Evolutionary conservation across 2,888 invertebrate species (phyloP), one percentile per base, ranked within the genome.

Genomic region (Sepioteuthis lessoniana): DNA sequence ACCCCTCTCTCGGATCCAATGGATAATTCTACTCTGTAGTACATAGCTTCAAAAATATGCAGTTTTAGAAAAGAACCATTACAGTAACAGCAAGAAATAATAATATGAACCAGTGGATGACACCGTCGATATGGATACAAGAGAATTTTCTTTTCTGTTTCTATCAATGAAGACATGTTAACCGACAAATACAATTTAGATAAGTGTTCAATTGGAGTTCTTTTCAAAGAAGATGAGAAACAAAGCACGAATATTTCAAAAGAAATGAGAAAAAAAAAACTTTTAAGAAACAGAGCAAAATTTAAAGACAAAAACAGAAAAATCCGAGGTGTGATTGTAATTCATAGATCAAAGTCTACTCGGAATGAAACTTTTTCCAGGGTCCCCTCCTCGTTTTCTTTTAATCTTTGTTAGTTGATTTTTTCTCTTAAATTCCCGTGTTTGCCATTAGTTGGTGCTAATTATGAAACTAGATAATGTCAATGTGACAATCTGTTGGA

Each of bases 1-100:
- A 47, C 47, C 92, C 92, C 21, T 42, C 92, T n/a, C 92, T 92
- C 46, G 46, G 31, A 92, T 92, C 92, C 42, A 92, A 92, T 47
- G 92, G 92, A 47, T 92, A 92, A 92, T 47, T 47, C 42, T 19
- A 92, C 28, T 42, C 7, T 28, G 37, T 21, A 38, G 42, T 42
- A 46, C 42, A 92, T 92, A 92, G 92, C 13, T n/a, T n/a, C 19
- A 76, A 76, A 76, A 76, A 35, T 35, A 76, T 76, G n/a, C n/a
- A 35, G 76, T n/a, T 76, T 42, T 76, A 76, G 76, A 76, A n/a
- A 76, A 76, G n/a, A 76, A 76, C n/a, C 76, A 31, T 76, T 76
- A 35, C 76, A 76, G n/a, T 76, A 35, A n/a, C n/a, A 76, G n/a
- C 76, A 31, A 76, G 76, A 76, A 76, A 76, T 76, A 76, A 76